Conservation (phyloP, 2,113 vertebrate species). For the human (Homo sapiens) region DNA sequence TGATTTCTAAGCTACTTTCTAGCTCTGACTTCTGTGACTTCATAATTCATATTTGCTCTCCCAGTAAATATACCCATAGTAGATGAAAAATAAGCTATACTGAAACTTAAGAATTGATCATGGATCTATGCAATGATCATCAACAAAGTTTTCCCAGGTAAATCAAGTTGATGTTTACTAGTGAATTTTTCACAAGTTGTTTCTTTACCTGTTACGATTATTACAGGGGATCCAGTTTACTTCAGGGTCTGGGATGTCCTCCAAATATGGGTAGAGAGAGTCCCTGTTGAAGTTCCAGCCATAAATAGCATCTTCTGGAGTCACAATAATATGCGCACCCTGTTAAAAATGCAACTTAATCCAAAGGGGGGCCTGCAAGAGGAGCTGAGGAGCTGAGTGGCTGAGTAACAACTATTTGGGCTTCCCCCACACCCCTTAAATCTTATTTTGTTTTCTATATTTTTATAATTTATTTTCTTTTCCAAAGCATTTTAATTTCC, state of each 20-base stretch:
- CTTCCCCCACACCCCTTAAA: neutral
- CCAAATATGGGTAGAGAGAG: slow-evolving; percentile 65
- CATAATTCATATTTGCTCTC: neutral
- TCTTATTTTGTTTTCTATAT: neutral
- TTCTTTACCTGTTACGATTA: slow-evolving; percentile 71
- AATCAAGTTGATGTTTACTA: neutral
- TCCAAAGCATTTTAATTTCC: neutral
- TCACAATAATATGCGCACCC: slow-evolving; percentile 77
- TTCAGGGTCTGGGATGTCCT: slow-evolving; percentile 76
- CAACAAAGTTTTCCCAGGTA: neutral
- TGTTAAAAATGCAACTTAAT: slow-evolving; percentile 43
- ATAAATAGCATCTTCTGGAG: slow-evolving; percentile 77
- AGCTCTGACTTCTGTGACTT: neutral
- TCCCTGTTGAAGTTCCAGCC: slow-evolving; percentile 57
- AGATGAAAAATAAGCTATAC: neutral
- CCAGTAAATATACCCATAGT: neutral
- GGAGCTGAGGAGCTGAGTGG: neutral
- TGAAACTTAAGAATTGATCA: neutral
- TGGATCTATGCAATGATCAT: neutral
- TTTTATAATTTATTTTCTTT: slow-evolving; percentile 10
- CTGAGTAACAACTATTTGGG: neutral
- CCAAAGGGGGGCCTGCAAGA: rapidly evolving
- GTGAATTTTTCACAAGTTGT: neutral
- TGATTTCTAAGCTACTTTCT: neutral
- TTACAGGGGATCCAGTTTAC: slow-evolving; percentile 77